Evolutionary conservation across 2,888 invertebrate genomes (phyloP).

Genomic region (Congeria kusceri): DNA sequence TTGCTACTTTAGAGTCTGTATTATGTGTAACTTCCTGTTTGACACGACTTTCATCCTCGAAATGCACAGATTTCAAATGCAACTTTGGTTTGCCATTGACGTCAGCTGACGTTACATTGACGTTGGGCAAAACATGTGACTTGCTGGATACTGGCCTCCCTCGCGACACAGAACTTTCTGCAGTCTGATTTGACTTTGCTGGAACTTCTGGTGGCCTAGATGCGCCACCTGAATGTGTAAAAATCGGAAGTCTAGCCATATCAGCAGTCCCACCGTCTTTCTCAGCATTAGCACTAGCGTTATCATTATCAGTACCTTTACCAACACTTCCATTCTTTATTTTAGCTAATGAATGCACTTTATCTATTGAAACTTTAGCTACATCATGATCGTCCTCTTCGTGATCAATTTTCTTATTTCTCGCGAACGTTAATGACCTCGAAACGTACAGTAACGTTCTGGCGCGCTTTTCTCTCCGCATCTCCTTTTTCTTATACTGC

Average conservation of each 20-base stretch:
- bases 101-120: conserved; percentile 28
- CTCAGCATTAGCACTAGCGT: neutral
- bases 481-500: conserved; percentile 56
- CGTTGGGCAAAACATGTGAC: conserved; percentile 27
- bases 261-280: conserved; percentile 9
- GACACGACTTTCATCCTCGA: conserved; percentile 14
- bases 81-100: conserved; percentile 23
- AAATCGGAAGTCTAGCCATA: conserved; percentile 10
- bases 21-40: no score
- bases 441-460: conserved; percentile 22
- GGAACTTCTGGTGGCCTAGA: neutral
- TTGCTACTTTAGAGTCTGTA: no score
- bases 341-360: neutral
- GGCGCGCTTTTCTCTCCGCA: conserved; percentile 21
- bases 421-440: conserved; percentile 32
- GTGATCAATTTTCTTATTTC: conserved; percentile 17
- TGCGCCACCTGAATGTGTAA: neutral
- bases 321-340: conserved; percentile 4
- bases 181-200: neutral
- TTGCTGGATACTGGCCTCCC: conserved; percentile 47
- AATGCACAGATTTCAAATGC: conserved; percentile 39
- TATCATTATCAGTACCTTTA: neutral
- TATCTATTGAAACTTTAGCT: conserved; percentile 4
- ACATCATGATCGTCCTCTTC: conserved; percentile 1
- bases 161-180: conserved; percentile 13